Percentiles rank a stretch among this genome's conserved stretches.
Evolutionary conservation across 2,888 invertebrate genomes (phyloP).

Genomic region (Caenorhabditis virilis): DNA sequence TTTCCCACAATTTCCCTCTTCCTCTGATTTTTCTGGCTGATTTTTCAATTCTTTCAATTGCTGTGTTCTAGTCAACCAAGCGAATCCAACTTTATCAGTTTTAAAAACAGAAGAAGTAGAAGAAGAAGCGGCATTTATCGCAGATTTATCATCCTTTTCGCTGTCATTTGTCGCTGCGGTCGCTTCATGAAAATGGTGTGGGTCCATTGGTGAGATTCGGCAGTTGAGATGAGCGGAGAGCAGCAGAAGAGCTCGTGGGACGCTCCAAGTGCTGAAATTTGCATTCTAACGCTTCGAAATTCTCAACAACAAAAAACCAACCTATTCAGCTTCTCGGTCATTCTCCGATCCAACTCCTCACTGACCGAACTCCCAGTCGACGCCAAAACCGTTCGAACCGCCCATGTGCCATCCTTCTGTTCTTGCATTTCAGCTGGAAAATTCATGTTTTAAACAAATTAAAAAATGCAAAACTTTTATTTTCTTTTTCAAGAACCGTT

Average conservation of each 20-base stretch:
- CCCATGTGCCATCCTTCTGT: slow-evolving; percentile 18
- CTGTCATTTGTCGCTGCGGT: neutral
- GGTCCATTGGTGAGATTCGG: neutral
- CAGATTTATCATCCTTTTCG: neutral
- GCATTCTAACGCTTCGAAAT: neutral
- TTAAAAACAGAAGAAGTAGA: slow-evolving; percentile 24
- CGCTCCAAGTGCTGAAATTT: slow-evolving; percentile 30
- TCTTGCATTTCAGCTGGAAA: neutral
- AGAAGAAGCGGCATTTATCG: slow-evolving; percentile 6
- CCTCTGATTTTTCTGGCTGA: neutral
- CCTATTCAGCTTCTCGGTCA: slow-evolving; percentile 32
- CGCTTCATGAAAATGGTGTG: neutral
- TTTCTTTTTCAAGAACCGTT: neutral
- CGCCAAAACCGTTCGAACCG: slow-evolving; percentile 6
- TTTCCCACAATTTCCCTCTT: slow-evolving; percentile 1
- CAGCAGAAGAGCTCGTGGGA: slow-evolving; percentile 15
- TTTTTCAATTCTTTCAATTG: slow-evolving; percentile 3
- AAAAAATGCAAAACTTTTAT: slow-evolving; percentile 1
- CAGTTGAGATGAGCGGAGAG: slow-evolving; percentile 9
- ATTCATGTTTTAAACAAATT: neutral
- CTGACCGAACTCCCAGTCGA: slow-evolving; percentile 11
- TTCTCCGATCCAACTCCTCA: slow-evolving; percentile 15
- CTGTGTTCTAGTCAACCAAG: slow-evolving; percentile 29
- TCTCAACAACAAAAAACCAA: neutral
- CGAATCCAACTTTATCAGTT: slow-evolving; percentile 42